A percentile compares a stretch with the other conserved stretches of the same genome.
These are phyloP conservation scores for Zootermopsis nevadensis DNA, from an alignment of 2,888 invertebrate genomes.

Conservation along the genomic window DNA sequence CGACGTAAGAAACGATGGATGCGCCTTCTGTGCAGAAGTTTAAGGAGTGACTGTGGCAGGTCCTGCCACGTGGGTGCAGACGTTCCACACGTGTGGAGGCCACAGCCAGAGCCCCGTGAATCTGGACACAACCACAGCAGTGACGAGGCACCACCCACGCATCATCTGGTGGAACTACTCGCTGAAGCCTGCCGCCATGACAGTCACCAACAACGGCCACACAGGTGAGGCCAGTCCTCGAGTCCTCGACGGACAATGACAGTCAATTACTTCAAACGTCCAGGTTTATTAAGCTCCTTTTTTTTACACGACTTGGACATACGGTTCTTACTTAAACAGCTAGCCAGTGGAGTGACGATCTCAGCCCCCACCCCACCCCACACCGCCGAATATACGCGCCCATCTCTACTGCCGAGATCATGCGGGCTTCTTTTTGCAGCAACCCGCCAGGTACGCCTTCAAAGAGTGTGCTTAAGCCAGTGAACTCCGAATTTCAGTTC, in stretches of 20 bases:
- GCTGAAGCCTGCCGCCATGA: conserved; percentile 46
- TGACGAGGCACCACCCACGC: conserved; percentile 45
- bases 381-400: too few relatives aligned
- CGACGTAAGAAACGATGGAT: background rate
- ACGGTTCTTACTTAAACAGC: too few relatives aligned
- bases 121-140: conserved; percentile 48
- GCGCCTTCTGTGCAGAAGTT: background rate
- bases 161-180: conserved; percentile 52
- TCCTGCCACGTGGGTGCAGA: conserved; percentile 45
- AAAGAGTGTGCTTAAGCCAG: too few relatives aligned
- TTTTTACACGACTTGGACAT: too few relatives aligned
- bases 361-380: too few relatives aligned
- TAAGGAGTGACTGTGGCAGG: conserved; percentile 32
- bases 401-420: too few relatives aligned
- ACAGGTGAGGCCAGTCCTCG: conserved; percentile 43
- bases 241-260: background rate
- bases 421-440: too few relatives aligned
- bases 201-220: conserved; percentile 51
- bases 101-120: conserved; percentile 50
- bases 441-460: too few relatives aligned
- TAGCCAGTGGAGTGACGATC: too few relatives aligned
- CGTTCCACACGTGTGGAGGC: conserved; percentile 48
- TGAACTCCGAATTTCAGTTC: conserved; percentile 26
- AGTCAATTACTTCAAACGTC: too few relatives aligned
- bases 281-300: too few relatives aligned